A percentile compares a stretch with the other conserved stretches of the same genome.
Evolutionary conservation across 2,797 vertebrate species (phyloP).

Genomic region (Coccyzus lansbergi): DNA sequence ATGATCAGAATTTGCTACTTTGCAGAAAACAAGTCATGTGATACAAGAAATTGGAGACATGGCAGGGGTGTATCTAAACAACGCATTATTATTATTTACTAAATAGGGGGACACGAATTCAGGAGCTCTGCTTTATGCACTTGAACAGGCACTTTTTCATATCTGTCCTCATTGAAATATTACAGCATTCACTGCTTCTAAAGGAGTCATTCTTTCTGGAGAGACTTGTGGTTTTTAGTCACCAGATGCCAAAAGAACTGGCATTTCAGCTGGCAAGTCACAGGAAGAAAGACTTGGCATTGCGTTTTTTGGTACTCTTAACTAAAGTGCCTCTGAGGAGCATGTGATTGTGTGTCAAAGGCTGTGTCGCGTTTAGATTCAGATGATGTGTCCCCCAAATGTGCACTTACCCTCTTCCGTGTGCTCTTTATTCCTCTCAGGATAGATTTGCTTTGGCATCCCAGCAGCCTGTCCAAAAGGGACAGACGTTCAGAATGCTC

Average conservation of each 20-base stretch:
- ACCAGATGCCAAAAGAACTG: slow-evolving; percentile 42
- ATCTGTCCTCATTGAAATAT: slow-evolving; percentile 11
- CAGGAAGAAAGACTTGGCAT: slow-evolving; percentile 35
- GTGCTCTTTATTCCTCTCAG: not conserved
- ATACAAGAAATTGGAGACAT: not conserved
- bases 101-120: not conserved
- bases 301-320: not conserved
- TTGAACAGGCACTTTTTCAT: slow-evolving; percentile 34
- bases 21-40: not conserved
- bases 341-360: not conserved
- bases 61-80: not conserved
- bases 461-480: not conserved
- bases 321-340: slow-evolving; percentile 10
- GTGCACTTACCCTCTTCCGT: not conserved
- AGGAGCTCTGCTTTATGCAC: slow-evolving; percentile 13
- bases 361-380: not conserved
- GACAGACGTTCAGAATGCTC: fast-evolving
- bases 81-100: too few relatives aligned
- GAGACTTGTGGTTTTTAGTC: slow-evolving; percentile 34
- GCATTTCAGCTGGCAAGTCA: slow-evolving; percentile 41
- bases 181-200: slow-evolving; percentile 48
- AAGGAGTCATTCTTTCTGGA: slow-evolving; percentile 56
- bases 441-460: not conserved
- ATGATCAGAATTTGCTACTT: not conserved
- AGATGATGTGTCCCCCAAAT: not conserved